Conservation (phyloP, 1,140 invertebrate genomes). For the Saccostrea cuccullata region DNA sequence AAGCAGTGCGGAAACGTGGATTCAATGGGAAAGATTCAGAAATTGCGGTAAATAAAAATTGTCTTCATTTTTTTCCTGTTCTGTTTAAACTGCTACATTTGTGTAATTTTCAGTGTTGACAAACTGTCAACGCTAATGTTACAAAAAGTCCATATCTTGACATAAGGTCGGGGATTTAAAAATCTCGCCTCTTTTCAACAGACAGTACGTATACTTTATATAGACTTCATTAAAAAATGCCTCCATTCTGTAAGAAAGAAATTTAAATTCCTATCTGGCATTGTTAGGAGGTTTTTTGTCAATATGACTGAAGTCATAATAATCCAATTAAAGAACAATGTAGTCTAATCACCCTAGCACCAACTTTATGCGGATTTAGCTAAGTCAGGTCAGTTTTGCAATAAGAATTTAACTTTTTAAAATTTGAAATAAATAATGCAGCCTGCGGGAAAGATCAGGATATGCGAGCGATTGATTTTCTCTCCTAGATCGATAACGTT, state of each 20-base stretch:
- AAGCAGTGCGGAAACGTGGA: conserved; percentile 20
- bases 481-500: background rate
- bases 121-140: background rate
- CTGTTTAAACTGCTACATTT: background rate
- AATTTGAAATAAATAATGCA: background rate
- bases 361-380: background rate
- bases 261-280: background rate
- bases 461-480: conserved; percentile 3
- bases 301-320: background rate
- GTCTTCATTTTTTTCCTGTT: background rate
- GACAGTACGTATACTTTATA: background rate
- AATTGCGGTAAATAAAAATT: conserved; percentile 29
- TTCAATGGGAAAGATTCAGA: conserved; percentile 30
- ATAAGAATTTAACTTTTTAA: background rate
- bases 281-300: background rate
- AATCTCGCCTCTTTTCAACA: conserved; percentile 20
- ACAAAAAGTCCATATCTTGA: background rate
- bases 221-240: conserved; percentile 9
- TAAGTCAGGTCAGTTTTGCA: background rate
- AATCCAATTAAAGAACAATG: conserved; percentile 20
- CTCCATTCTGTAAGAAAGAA: background rate
- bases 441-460: background rate
- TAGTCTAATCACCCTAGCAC: background rate
- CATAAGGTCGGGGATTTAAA: conserved; percentile 16
- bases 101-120: background rate